phyloP scores from a whole-genome alignment of 2,888 invertebrate genomes.

The Prionchulus punctatus region DNA sequence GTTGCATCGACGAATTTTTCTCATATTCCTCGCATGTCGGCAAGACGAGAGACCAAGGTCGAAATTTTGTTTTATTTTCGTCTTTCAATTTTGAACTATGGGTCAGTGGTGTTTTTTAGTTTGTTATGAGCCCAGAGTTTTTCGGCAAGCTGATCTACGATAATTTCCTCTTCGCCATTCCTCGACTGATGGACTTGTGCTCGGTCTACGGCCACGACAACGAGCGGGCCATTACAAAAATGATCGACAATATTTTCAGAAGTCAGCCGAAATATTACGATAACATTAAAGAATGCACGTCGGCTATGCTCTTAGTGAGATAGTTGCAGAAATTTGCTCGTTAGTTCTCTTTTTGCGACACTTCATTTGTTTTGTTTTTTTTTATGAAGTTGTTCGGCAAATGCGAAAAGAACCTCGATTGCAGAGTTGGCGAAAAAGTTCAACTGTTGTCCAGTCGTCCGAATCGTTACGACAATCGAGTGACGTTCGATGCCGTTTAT shows the following conservation, averaged over 20 bases:
- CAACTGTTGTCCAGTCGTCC: not conserved
- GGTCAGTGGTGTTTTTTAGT: not conserved
- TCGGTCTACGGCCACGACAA: not conserved
- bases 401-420: not conserved
- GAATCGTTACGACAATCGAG: not conserved
- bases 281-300: not conserved
- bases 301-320: not conserved
- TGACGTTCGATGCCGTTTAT: not conserved
- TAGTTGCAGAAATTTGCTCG: too few relatives aligned
- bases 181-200: not conserved
- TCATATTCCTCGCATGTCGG: conserved; percentile 2
- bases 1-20: not conserved
- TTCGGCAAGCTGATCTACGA: not conserved
- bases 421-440: not conserved
- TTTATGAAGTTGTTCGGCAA: not conserved
- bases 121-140: not conserved
- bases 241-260: not conserved
- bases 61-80: not conserved
- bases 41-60: not conserved
- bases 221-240: not conserved
- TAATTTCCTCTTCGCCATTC: not conserved
- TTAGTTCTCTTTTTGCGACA: not conserved
- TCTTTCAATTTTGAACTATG: not conserved
- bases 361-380: not conserved
- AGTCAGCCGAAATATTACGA: conserved; percentile 2